Evolutionary conservation across 2,113 vertebrate species (phyloP), one percentile per base, ranked within the genome.

Genomic region (Periophthalmodon schlosseri): DNA sequence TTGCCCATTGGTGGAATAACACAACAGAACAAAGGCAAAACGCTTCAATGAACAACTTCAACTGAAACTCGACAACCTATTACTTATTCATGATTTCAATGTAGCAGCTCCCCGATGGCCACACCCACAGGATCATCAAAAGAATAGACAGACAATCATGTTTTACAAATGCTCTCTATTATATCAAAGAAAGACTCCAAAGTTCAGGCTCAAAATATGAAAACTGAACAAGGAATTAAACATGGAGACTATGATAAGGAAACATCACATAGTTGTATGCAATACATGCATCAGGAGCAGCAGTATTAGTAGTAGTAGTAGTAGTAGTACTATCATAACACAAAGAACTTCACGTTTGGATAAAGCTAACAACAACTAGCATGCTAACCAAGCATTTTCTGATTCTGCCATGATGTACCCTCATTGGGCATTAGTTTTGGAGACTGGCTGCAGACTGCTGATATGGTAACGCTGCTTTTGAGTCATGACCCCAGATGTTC

Each of bases 381-480:
- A 28, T 28, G 28, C 28, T 2, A 28, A 28, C 28, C 28, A 3
- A 28, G 28, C 28, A 28, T 28, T 28, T 28, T 3, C 28, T 28
- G 28, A 28, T 28, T 28, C 28, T 20, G 63, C 34, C 2, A 36
- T 65, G 63, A 21, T 65, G 20, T 44, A 44, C 8, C 20, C 34
- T 65, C 18, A 65, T 65, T 65, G 63, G 34, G 20, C 63, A 65
- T 65, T 44, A 65, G 34, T 65, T 65, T 65, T 44, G 33, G 15
- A 65, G 61, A 34, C 36, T 12, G 13, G 18, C 34, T 36, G 61
- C 33, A 12, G 34, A 21, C 34, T 44, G 33, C 34, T 36, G 33
- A 34, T 33, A 18, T 15, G 20, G 20, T 11, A 21, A 56, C 52
- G 10, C 2, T 10, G 57, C 23, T n/a, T 20, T 7, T 36, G 61